phyloP scores from a whole-genome alignment of 1,140 invertebrate species.

The Drosophila sp. region DNA sequence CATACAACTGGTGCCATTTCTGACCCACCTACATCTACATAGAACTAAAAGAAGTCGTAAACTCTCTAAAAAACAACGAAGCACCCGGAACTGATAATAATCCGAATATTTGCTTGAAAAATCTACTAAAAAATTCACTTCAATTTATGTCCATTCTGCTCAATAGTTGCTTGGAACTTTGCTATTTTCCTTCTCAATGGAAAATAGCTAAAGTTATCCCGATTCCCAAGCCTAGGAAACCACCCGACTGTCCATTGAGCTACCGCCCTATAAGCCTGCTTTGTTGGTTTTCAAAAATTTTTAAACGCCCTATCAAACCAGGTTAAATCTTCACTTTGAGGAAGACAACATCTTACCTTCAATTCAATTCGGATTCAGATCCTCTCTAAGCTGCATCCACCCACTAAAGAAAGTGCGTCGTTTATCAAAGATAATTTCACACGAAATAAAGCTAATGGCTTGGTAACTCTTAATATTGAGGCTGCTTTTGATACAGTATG shows the following conservation, averaged over 20 bases:
- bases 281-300: conserved; percentile 16
- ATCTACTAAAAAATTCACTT: conserved; percentile 3
- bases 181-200: conserved; percentile 6
- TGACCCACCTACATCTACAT: conserved; percentile 1
- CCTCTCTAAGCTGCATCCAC: too few species aligned
- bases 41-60: conserved; percentile 2
- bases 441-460: too few species aligned
- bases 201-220: conserved; percentile 12
- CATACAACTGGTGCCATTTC: conserved; percentile 10
- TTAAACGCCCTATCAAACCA: too few species aligned
- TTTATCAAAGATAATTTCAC: too few species aligned
- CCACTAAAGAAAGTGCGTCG: too few species aligned
- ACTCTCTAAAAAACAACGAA: conserved; percentile 5
- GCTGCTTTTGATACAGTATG: too few species aligned
- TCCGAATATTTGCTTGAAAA: conserved; percentile 6
- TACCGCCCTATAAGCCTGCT: conserved; percentile 14
- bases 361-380: too few species aligned
- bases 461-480: too few species aligned
- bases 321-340: too few species aligned
- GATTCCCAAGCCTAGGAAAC: conserved; percentile 12
- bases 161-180: conserved; percentile 4
- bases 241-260: conserved; percentile 6
- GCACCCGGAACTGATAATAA: conserved; percentile 3
- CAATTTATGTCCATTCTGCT: conserved; percentile 2
- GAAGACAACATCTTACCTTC: too few species aligned